These are phyloP conservation scores for Terebella lapidaria DNA, from an alignment of 2,888 invertebrate species.

Conservation along the genomic window DNA sequence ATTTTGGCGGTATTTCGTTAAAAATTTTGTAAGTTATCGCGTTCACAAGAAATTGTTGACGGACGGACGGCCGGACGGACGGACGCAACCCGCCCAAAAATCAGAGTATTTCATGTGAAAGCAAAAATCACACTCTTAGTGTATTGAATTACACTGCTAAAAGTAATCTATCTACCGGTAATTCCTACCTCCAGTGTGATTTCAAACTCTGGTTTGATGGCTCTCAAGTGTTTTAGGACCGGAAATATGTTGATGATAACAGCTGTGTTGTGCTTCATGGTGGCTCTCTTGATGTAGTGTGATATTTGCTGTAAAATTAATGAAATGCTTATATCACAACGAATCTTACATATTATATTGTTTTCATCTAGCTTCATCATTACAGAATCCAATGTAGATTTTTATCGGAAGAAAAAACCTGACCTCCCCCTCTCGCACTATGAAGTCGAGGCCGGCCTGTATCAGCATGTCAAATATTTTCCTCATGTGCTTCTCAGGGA, in stretches of 20 bases:
- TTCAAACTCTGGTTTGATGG: conserved; percentile 76
- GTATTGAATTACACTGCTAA: too few species aligned
- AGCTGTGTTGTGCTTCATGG: conserved; percentile 72
- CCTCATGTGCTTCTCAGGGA: conserved; percentile 75
- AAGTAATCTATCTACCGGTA: too few species aligned
- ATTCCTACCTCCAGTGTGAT: conserved; percentile 65
- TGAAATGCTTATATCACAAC: too few species aligned
- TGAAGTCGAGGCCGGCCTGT: conserved; percentile 72
- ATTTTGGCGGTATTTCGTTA: too few species aligned
- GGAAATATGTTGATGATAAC: conserved; percentile 77
- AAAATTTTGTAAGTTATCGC: too few species aligned
- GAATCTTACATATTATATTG: too few species aligned
- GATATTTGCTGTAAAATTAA: conserved; percentile 63
- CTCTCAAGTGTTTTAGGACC: conserved; percentile 71
- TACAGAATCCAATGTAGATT: too few species aligned
- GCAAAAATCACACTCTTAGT: too few species aligned
- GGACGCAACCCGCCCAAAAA: neutral
- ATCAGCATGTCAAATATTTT: conserved; percentile 79
- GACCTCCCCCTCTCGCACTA: conserved; percentile 28
- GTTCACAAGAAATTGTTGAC: too few species aligned
- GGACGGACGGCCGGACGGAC: neutral
- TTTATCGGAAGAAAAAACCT: neutral
- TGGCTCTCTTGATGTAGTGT: conserved; percentile 69
- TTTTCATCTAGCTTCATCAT: too few species aligned
- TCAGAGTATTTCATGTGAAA: too few species aligned